Evolutionary conservation across 2,888 invertebrate species (phyloP), one percentile per base, ranked within the genome.

Genomic region (Podotricha telesiphe): DNA sequence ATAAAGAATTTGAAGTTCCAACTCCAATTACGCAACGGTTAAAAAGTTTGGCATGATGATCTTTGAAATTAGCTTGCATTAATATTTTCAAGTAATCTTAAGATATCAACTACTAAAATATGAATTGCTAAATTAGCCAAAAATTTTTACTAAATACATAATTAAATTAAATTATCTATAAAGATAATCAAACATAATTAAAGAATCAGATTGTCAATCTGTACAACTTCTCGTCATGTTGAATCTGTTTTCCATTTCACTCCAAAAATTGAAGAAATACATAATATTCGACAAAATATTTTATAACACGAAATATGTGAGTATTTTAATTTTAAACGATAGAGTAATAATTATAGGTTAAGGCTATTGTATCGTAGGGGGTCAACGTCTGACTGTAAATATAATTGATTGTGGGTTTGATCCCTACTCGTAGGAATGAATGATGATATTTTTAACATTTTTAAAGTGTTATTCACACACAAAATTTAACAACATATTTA

Each of bases 101-200:
- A 6, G 8, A 42, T 42, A 42, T 42, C 13, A 42, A 13, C 1
- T 13, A 42, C 13, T 13, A 13, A 13, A 42, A 42, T 42, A 42
- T 13, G 1, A 1, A 42, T 42, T 42, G 10, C 10, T 1, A 37
- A 37, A 37, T 40, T 59, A 20, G 3, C 20, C 5, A 6, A 19
- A 53, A 17, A 42, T 55, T 19, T 37, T 34, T 45, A 34, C 8
- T 45, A 2, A 45, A 17, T 55, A n/a, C 15, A 55, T 6, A 47
- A 15, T 28, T 8, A 45, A 0, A 45, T 19, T 53, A 17, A 17
- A 51, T 17, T 50, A 51, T 37, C 19, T 15, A 34, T 34, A 22
- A 20, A 22, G 50, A 50, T 50, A 50, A 51, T 50, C 11, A 22
- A 51, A 15, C 22, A 51, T 8, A 53, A 53, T n/a, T 53, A 8